Evolutionary conservation across 2,113 vertebrate genomes (phyloP), one percentile per base, ranked within the genome.

Genomic region (Microcebus jonahi): DNA sequence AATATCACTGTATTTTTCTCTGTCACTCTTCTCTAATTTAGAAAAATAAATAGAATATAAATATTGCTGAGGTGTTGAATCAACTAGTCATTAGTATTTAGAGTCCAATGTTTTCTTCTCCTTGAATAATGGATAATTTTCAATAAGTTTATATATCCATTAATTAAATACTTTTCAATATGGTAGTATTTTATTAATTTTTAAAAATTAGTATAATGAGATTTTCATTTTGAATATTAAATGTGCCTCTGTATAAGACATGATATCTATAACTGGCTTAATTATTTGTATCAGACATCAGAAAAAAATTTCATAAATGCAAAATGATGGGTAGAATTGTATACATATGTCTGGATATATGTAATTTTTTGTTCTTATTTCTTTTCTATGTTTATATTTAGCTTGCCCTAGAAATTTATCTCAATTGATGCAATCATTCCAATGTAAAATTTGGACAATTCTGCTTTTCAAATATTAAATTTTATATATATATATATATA

Each of bases 1-100:
- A 97, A 96, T 97, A 97, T 87, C 91, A 95, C 67, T 95, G 55
- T 83, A 93, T 94, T 96, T 96, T 95, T 97, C 96, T 97, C 63
- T 96, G 94, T 89, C 89, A 85, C 4, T 59, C 20, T n/a, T 84
- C n/a, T 94, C 71, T 91, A 94, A 91, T 95, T 96, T 91, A 95
- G 73, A 89, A 86, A 83, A 48, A 93, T 71, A 95, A 94, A 97
- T 81, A 82, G 70, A 88, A 90, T 48, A 61, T 39, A 82, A 55
- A 68, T 93, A 45, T 89, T 91, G n/a, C 1, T 50, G 17, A 73
- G 8, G 1, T 85, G 31, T 82, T 94, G 61, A 80, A n/a, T 75
- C 53, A 75, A 34, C 48, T 82, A 80, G n/a, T 71, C 63, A 85
- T 84, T 45, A 57, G 3, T 82, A n/a, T 71, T 84, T 87, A 39